Evolutionary conservation across 2,888 invertebrate genomes (phyloP).

Genomic region (Fragum fragum): DNA sequence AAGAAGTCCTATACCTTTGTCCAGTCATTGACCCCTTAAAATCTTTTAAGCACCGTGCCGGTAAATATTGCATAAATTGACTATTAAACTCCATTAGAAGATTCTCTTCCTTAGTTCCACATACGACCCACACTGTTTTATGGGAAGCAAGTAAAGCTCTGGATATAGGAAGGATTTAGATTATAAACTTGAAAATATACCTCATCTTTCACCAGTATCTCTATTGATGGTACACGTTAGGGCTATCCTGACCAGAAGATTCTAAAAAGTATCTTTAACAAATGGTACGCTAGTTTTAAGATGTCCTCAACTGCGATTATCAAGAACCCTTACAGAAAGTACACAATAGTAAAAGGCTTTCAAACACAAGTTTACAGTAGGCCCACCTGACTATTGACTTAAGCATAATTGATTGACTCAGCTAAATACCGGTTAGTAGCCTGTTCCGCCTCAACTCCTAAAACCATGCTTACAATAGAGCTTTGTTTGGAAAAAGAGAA

Average conservation of each 20-base stretch:
- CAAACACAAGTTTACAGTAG: not conserved
- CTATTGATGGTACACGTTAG: too few species aligned
- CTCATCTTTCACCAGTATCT: too few species aligned
- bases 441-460: not conserved
- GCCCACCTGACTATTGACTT: not conserved
- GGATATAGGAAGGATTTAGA: too few species aligned
- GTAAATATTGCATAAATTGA: slow-evolving; percentile 6
- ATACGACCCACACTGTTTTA: not conserved
- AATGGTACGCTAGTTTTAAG: too few species aligned
- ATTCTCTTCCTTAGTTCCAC: not conserved
- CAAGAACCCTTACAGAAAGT: too few species aligned
- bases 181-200: too few species aligned
- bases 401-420: not conserved
- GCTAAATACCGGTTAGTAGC: not conserved
- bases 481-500: too few species aligned
- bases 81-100: slow-evolving; percentile 1
- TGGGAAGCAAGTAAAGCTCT: not conserved
- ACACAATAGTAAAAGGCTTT: not conserved
- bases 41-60: not conserved
- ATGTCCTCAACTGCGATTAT: too few species aligned
- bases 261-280: too few species aligned
- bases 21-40: not conserved
- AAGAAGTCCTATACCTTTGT: not conserved
- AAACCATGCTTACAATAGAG: too few species aligned
- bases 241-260: too few species aligned